Conservation (phyloP, 2,888 invertebrate genomes). For the Sminthurinus aureus region DNA sequence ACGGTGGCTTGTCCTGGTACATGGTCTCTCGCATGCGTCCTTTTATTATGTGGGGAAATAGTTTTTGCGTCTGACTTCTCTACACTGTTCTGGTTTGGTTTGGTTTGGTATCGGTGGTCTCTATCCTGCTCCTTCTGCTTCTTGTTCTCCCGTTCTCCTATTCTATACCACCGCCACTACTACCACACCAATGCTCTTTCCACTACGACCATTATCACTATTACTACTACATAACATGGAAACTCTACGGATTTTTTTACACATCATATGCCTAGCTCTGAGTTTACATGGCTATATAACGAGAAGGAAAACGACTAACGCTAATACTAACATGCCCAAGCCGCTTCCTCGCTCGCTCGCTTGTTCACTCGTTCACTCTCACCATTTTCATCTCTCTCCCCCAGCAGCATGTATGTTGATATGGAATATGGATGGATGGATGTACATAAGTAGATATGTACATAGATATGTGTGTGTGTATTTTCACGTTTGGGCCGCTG, state of each 20-base stretch:
- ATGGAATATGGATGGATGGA: background rate
- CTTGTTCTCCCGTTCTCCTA: background rate
- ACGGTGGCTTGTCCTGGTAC: background rate
- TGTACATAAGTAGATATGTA: no score
- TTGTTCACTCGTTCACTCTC: background rate
- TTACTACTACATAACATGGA: background rate
- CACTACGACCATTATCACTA: background rate
- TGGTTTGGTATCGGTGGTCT: background rate
- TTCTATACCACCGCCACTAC: no score
- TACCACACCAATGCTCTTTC: background rate
- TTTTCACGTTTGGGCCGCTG: background rate
- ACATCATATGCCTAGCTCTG: background rate
- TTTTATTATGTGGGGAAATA: slow-evolving; percentile 44
- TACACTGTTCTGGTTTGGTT: background rate
- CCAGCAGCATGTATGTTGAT: background rate
- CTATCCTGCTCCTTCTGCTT: background rate
- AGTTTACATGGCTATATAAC: background rate
- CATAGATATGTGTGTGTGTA: background rate
- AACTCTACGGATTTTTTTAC: background rate
- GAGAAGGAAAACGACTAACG: background rate
- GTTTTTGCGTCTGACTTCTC: slow-evolving; percentile 35
- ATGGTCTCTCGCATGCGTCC: slow-evolving; percentile 45
- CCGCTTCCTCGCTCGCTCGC: background rate
- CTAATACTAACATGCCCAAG: background rate
- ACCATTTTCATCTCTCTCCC: background rate